A percentile compares a stretch with the other conserved stretches of the same genome.
phyloP scores from a whole-genome alignment of 2,797 vertebrate species.

The Lophotriccus pileatus region DNA sequence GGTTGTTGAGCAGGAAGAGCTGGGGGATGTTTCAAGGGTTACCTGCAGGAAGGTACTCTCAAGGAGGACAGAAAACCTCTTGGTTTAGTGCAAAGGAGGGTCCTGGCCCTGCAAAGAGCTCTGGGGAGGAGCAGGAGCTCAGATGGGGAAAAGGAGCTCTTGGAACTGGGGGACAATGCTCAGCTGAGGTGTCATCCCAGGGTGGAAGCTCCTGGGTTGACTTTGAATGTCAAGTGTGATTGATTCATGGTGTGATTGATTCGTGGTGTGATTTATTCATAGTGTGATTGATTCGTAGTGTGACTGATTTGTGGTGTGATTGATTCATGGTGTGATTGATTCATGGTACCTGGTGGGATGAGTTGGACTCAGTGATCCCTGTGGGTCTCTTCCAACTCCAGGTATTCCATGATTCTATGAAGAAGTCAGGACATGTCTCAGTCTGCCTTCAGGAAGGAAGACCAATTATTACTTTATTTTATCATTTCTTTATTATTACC shows the following conservation, averaged over 20 bases:
- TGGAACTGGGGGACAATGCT: too few relatives aligned
- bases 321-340: not conserved
- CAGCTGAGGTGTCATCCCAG: accelerated
- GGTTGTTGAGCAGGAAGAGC: not conserved
- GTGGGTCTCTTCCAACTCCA: not conserved
- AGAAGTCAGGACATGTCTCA: not conserved
- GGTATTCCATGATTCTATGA: not conserved
- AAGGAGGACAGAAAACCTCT: not conserved
- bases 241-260: not conserved
- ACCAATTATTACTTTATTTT: not conserved
- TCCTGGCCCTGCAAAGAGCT: not conserved
- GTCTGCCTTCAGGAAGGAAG: not conserved
- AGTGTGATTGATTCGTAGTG: not conserved
- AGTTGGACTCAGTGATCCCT: not conserved
- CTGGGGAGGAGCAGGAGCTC: not conserved
- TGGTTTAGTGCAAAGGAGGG: not conserved
- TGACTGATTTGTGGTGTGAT: not conserved
- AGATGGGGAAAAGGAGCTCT: accelerated
- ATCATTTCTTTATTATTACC: not conserved
- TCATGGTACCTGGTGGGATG: not conserved
- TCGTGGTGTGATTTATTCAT: not conserved
- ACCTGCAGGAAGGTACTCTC: not conserved
- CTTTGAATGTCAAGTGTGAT: not conserved
- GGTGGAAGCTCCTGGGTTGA: not conserved
- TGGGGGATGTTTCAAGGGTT: not conserved